Evolutionary conservation across 2,888 invertebrate genomes (phyloP), one percentile per base, ranked within the genome.

Genomic region (Branchellion lobata): DNA sequence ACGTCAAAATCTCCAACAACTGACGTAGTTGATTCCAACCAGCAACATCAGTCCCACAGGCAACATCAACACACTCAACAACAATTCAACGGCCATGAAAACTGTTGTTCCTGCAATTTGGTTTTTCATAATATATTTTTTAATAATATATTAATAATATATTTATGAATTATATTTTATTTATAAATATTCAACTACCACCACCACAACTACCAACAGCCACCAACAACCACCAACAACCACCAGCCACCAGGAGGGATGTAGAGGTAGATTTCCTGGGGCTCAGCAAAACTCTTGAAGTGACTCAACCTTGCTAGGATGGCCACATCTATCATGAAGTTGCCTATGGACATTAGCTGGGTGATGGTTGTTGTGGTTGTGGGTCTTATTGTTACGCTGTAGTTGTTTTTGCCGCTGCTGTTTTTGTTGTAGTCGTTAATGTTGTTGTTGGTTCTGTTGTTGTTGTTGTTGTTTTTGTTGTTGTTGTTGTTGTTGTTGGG

Each of bases 321-420:
- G 74, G 80, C 79, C n/a, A 83, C 82, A 71, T 82, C 82, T 34
- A 83, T 83, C 31, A 81, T 78, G 36, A 81, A 65, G 71, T 83
- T 83, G 78, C 80, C 79, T 18, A 81, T 40, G 3, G 82, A 81
- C 2, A 81, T 80, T 2, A 81, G 57, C 83, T 83, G 81, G 14
- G 61, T 78, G 21, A 14, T 65, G 47, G 5, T 47, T 0, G 40
- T 36, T 40, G 27, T 29, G 33, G 8, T 18, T 5, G 36, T 33
- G 73, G 53, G 27, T 27, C 1, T 21, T 0, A 77, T 27, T n/a
- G 21, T 21, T 29, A 57, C 27, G n/a, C n/a, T n/a, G n/a, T n/a
- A n/a, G n/a, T n/a, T n/a, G n/a, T n/a, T n/a, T n/a, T n/a, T n/a
- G n/a, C n/a, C n/a, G n/a, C n/a, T n/a, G n/a, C n/a, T n/a, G n/a